Evolutionary conservation across 2,797 vertebrate species (phyloP).

Genomic region (Gymnopithys bicolor): DNA sequence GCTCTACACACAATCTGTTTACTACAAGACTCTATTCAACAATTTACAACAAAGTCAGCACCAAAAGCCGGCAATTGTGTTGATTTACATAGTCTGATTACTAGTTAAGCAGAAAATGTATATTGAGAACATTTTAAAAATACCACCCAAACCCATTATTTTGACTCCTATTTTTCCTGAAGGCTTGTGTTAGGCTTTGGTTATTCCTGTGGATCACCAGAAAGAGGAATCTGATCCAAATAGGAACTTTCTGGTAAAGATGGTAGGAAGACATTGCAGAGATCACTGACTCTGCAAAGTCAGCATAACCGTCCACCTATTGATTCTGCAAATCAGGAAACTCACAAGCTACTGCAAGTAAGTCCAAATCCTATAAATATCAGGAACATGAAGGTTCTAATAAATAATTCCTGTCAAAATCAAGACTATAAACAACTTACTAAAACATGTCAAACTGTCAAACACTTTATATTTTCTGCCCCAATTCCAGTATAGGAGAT

Average conservation of each 20-base stretch:
- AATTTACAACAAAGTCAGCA: neutral
- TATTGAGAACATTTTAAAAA: neutral
- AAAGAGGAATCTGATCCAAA: neutral
- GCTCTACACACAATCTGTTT: neutral
- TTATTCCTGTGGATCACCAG: neutral
- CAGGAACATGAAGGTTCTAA: neutral
- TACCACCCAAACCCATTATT: neutral
- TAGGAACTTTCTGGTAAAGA: neutral
- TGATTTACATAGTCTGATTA: neutral
- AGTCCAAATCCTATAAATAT: slow-evolving; percentile 42
- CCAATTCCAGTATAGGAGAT: neutral
- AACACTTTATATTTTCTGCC: slow-evolving; percentile 7
- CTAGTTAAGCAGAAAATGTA: neutral
- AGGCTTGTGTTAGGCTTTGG: neutral
- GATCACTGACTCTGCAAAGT: slow-evolving; percentile 1
- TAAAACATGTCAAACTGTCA: slow-evolving; percentile 39
- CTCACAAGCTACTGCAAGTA: slow-evolving; percentile 1
- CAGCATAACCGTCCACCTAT: slow-evolving; percentile 11
- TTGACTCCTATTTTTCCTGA: neutral
- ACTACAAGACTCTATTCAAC: neutral
- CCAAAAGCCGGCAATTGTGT: neutral
- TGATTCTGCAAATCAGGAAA: slow-evolving; percentile 24
- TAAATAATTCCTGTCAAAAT: slow-evolving; percentile 30
- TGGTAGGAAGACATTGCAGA: neutral
- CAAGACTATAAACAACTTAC: slow-evolving; percentile 25